A percentile compares a stretch with the other conserved stretches of the same genome.
Evolutionary conservation across 2,797 vertebrate species (phyloP).

Genomic region (Chaetodon trifasciatus): DNA sequence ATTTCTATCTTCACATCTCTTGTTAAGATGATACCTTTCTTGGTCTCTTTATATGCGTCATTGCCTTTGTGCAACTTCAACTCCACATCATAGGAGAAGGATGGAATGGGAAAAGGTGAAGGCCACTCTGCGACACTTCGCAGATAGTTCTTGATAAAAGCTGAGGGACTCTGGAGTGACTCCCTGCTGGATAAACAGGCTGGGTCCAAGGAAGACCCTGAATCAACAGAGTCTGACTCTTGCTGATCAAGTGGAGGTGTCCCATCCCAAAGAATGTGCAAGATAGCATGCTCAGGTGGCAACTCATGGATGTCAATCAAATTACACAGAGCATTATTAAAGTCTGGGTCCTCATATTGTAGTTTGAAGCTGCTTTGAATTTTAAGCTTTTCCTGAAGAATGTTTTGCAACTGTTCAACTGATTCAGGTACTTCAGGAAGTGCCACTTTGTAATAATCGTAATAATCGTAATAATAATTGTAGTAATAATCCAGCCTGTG

Average conservation of each 20-base stretch:
- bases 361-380: constrained; percentile 17
- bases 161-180: constrained; percentile 1
- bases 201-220: constrained; percentile 21
- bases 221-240: not conserved
- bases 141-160: not conserved
- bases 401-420: constrained; percentile 1
- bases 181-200: not conserved
- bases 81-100: constrained; percentile 12
- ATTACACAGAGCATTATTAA: constrained; percentile 1
- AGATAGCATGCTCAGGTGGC: not conserved
- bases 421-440: constrained; percentile 13
- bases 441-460: not conserved
- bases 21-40: constrained; percentile 11
- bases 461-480: not conserved
- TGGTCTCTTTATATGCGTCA: constrained; percentile 4
- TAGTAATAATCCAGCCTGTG: not conserved
- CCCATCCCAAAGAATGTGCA: constrained; percentile 13
- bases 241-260: not conserved
- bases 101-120: not conserved
- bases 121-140: constrained; percentile 2
- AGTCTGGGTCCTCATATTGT: constrained; percentile 18
- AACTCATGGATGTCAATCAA: not conserved
- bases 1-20: constrained; percentile 19
- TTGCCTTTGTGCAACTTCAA: constrained; percentile 6
- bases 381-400: not conserved